Conservation (phyloP, 2,888 invertebrate genomes). For the Drosophila infuscata region DNA sequence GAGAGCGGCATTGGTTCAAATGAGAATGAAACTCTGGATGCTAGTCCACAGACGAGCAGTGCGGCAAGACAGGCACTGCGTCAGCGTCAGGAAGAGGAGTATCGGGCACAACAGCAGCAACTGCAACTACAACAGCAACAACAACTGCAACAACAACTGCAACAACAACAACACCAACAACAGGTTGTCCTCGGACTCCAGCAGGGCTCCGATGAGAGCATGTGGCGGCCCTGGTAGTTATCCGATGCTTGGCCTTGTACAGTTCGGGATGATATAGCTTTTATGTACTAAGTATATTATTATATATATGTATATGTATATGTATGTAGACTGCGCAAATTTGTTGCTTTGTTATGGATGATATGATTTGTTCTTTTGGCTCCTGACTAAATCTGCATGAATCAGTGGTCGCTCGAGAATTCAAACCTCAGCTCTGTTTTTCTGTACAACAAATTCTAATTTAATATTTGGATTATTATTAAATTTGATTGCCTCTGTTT, state of each 20-base stretch:
- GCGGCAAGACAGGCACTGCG: slow-evolving; percentile 71
- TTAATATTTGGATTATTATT: not conserved
- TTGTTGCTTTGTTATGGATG: slow-evolving; percentile 60
- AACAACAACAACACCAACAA: slow-evolving; percentile 22
- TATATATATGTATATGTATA: slow-evolving; percentile 36
- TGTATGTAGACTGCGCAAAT: slow-evolving; percentile 70
- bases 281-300: slow-evolving; percentile 65
- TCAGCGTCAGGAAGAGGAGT: slow-evolving; percentile 72
- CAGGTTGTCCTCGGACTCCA: slow-evolving; percentile 41
- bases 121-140: slow-evolving; percentile 28
- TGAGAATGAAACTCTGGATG: slow-evolving; percentile 61
- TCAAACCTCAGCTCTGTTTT: not conserved
- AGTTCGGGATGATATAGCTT: slow-evolving; percentile 57
- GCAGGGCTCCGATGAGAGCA: slow-evolving; percentile 84
- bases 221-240: slow-evolving; percentile 87
- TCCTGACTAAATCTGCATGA: slow-evolving; percentile 13
- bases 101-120: slow-evolving; percentile 53
- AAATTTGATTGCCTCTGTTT: not conserved
- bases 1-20: slow-evolving; percentile 72
- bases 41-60: slow-evolving; percentile 69
- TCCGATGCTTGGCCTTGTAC: slow-evolving; percentile 46
- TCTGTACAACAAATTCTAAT: not conserved
- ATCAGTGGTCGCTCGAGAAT: slow-evolving; percentile 6
- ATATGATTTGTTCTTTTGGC: slow-evolving; percentile 30
- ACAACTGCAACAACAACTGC: slow-evolving; percentile 12